Evolutionary conservation across 2,888 invertebrate species (phyloP), one percentile per base, ranked within the genome.

Genomic region (Trissolcus brochymenae): DNA sequence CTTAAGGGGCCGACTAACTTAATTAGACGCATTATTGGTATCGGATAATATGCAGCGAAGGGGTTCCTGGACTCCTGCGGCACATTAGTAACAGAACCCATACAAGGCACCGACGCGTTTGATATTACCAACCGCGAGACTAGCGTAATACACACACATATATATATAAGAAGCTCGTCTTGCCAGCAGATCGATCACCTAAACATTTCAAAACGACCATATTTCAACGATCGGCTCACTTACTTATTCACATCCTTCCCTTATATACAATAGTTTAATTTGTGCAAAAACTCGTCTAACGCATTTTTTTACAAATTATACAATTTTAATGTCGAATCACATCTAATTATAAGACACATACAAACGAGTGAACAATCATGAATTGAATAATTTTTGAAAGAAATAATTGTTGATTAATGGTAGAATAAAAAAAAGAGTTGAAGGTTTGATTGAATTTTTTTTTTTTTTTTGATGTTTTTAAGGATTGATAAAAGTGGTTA

Each of bases 1-100:
- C 87, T 87, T 87, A 87, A 87, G 83, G 84, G 81, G 83, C 82
- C 81, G 82, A 76, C 82, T 89, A 89, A 89, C 84, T 89, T 81
- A 85, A 89, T 89, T 89, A 88, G 87, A 84, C 85, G 88, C 88
- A 89, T 89, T 88, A 89, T 89, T 89, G 88, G 88, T 88, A 88
- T 89, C 89, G 89, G 88, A 88, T 89, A 89, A 89, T 89, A 88
- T 88, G 88, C 88, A 87, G 82, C 84, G 83, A 87, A 88, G 87
- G 88, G 88, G 88, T 87, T 88, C 87, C 83, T 81, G 78, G 77
- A 68, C 79, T 77, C 79, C 82, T 82, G 81, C 81, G 82, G 82
- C 83, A 87, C 87, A 88, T 88, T 87, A 86, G 85, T 85, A 87
- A 89, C 89, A 87, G 89, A 89, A 87, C 85, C 89, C 89, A 78